Base-by-base conservation (phyloP, 35 echinoderm and acorn worm species). In the Apostichopus parvimensis region DNA sequence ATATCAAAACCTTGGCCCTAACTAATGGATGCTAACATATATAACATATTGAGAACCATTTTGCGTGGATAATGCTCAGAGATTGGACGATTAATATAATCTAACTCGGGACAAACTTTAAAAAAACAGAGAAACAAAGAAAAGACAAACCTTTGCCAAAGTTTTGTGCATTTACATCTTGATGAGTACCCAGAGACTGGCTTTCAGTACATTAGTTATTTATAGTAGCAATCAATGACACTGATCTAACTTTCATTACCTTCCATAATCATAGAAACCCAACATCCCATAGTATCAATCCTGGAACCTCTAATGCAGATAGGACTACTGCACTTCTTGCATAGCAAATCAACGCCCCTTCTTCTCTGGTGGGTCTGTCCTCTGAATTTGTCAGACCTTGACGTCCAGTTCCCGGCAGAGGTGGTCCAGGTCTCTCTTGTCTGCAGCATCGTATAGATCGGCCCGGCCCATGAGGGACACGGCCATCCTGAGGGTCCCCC, bases 401-500 rank as follows among this genome's bases (percentile, higher is more conserved):
- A 99, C 34, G 53, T 90, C 88, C 21, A 99, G 92, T 52, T 96
- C 95, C 9, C 77, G 61, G 68, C 91, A 95, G 87, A 99, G 93
- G 52, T 70, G 22, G 24, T 87, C 92, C 14, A 99, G 82, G 70
- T 99, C 92, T 10, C 87, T 92, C 59, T 87, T 78, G 28, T 99
- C 97, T 1, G 97, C 93, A 0, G 89, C 87, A 6, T 96, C 92
- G 78, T 99, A 99, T 0, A 99, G 92, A 54, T 96, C 93, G 4
- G 79, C 68, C 11, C 92, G 73, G 0, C 97, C 95, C 73, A 95
- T 71, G 53, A 99, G 92, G 1, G 97, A 99, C 21, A 99, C 90
- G 13, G 97, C 90, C 97, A 99, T 99, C 6, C 97, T 91, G 26
- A 99, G 65, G 10, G 97, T 99, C 56, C 95, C 91, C 97, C 97